Percentiles rank a stretch among this genome's conserved stretches.
These are phyloP conservation scores for Felis chaus DNA, from an alignment of 2,113 vertebrate genomes.

Conservation along the genomic window DNA sequence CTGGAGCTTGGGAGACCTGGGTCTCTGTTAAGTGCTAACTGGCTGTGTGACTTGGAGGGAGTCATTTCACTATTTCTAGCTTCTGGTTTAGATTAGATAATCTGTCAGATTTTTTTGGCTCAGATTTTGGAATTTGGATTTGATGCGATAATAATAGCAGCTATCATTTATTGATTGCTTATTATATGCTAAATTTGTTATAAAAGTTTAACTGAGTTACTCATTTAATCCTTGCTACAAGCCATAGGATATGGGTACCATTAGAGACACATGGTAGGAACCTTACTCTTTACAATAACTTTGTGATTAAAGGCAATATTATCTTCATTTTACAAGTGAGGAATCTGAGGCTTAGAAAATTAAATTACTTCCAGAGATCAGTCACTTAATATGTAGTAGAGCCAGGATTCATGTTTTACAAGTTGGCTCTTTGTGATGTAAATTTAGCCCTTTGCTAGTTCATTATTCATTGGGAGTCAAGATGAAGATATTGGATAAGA, in stretches of 20 bases:
- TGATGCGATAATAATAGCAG: neutral
- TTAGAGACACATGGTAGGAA: neutral
- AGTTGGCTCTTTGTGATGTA: neutral
- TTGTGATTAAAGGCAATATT: neutral
- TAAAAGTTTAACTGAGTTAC: constrained; percentile 21
- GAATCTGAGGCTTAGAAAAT: constrained; percentile 23
- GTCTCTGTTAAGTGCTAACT: constrained; percentile 19
- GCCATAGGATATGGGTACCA: neutral
- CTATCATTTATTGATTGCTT: constrained; percentile 10
- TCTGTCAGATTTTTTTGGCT: neutral
- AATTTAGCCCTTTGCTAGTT: constrained; percentile 10
- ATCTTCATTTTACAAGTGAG: constrained; percentile 22
- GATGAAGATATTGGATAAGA: neutral
- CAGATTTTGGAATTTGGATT: constrained; percentile 44
- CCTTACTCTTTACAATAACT: neutral
- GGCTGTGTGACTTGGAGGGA: neutral
- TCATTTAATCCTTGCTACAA: constrained; percentile 12
- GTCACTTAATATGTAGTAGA: neutral
- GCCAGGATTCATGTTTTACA: neutral
- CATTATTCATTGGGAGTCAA: neutral
- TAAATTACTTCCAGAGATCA: constrained; percentile 30
- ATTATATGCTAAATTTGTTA: neutral
- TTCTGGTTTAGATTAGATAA: constrained; percentile 18
- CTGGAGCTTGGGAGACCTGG: neutral
- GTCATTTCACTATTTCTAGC: constrained; percentile 29